Evolutionary conservation across 2,888 invertebrate genomes (phyloP), one percentile per base, ranked within the genome.

Genomic region (Eupithecia insigniata): DNA sequence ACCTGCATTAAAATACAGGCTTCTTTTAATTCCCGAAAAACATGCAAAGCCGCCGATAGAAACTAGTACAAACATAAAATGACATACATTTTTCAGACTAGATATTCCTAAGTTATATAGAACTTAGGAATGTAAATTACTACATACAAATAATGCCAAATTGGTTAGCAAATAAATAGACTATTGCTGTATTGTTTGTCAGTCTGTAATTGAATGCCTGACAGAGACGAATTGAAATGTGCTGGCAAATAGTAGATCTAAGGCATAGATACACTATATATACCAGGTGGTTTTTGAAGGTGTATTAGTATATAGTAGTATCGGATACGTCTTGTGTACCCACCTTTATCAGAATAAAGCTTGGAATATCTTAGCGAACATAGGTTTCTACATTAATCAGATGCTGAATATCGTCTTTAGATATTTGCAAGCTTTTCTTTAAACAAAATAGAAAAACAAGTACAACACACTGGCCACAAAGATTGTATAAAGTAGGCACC

Each of bases 141-240:
- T 4, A 14, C 39, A 46, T 46, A n/a, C n/a, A n/a, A 18, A 46
- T 46, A 46, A 46, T 46, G 2, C 22, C 6, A 10, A 22, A 2
- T 51, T 12, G 10, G 10, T 22, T 46, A 46, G 18, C 7, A 46
- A 46, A 2, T 46, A 22, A 22, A 51, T 2, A 43, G 43, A 18
- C 12, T 14, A 55, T 72, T 72, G 69, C 61, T n/a, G 61, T 65
- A 18, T 60, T 69, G 55, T 66, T 58, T 34, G 43, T 64, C 39
- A 46, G 66, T 64, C 22, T 32, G 39, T 62, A 67, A 71, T 71
- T 68, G 46, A 64, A 68, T 60, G 72, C 65, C 68, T 67, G 65
- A 65, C n/a, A 67, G 34, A 51, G 51, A 67, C n/a, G 60, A 66
- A 66, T 66, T 36, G 66, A 18, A 32, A 43, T 43, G 28, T 43